These are phyloP conservation scores for Eupithecia vulgata DNA, from an alignment of 2,888 invertebrate species.

Conservation along the genomic window DNA sequence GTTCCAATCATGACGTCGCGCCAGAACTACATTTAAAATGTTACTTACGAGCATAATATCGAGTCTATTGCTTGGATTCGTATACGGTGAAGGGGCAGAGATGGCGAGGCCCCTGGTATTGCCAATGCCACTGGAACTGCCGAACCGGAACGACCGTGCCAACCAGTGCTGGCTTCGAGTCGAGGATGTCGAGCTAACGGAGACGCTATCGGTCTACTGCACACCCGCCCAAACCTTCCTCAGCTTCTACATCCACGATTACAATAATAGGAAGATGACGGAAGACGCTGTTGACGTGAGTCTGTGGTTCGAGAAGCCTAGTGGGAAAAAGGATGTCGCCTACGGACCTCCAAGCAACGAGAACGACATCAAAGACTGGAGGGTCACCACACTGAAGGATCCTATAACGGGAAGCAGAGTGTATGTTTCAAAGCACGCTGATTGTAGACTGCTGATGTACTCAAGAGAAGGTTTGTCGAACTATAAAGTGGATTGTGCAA, in stretches of 20 bases:
- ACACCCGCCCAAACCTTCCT: conserved; percentile 68
- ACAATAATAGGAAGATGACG: conserved; percentile 70
- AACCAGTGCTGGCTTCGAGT: conserved; percentile 77
- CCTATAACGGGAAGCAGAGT: conserved; percentile 66
- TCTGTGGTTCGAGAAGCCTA: conserved; percentile 69
- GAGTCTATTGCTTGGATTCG: conserved; percentile 43
- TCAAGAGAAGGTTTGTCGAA: conserved; percentile 71
- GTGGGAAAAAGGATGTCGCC: conserved; percentile 50
- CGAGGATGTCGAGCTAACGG: conserved; percentile 71
- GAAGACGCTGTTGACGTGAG: conserved; percentile 73
- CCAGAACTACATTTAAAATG: conserved; percentile 76
- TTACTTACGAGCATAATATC: conserved; percentile 57
- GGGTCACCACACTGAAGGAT: conserved; percentile 67
- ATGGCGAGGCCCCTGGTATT: conserved; percentile 56
- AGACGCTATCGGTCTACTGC: conserved; percentile 69
- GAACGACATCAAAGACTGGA: conserved; percentile 66
- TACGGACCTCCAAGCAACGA: conserved; percentile 50
- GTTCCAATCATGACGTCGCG: conserved; percentile 74
- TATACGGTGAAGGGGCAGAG: conserved; percentile 41
- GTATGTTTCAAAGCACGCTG: conserved; percentile 70
- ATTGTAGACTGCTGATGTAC: conserved; percentile 72
- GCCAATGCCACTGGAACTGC: conserved; percentile 72
- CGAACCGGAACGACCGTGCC: conserved; percentile 72
- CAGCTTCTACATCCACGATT: conserved; percentile 66
- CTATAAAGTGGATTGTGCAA: conserved; percentile 70